Base-by-base conservation (phyloP, 2,888 invertebrate genomes). In the Agriotes lineatus region DNA sequence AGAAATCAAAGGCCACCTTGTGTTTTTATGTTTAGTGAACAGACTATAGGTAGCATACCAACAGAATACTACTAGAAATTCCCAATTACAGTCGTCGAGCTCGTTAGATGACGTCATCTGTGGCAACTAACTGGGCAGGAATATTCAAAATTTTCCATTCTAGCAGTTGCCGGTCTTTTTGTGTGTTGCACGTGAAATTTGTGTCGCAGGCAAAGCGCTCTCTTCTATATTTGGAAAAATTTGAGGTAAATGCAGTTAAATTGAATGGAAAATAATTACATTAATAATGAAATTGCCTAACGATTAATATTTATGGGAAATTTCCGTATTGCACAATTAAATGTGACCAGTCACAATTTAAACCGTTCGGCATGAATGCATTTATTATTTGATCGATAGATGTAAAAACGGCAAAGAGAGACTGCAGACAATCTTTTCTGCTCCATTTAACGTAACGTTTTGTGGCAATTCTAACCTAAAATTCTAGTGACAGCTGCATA, bases 101-200 rank as follows among this genome's bases (percentile, higher is more conserved):
- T n/a, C 25, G 7, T 25, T 25, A 3, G 3, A 25, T 5, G 4
- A 25, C 25, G 25, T 25, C 25, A 25, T 25, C 7, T 25, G 7
- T 7, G 7, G 25, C 7, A 25, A 25, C n/a, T n/a, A n/a, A n/a
- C n/a, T n/a, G 25, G 7, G 4, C 3, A 35, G 63, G 18, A 56
- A 54, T 45, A 60, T 45, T 63, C 52, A 56, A 63, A 63, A 63
- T 45, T 56, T 63, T 63, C 63, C 54, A 54, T 37, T 56, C 33
- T 35, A 6, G 12, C 14, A 25, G 44, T 54, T 56, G 56, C 30
- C 44, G 25, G 35, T 42, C 42, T 54, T 54, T 57, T 54, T 63
- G 54, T 42, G 56, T 44, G 56, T 35, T 63, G 54, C 56, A 63
- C 63, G 63, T 63, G 63, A 30, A 62, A 42, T 54, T 25, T 30